Base-by-base conservation (phyloP, 1,140 invertebrate species). In the Neuroterus valhalla region DNA sequence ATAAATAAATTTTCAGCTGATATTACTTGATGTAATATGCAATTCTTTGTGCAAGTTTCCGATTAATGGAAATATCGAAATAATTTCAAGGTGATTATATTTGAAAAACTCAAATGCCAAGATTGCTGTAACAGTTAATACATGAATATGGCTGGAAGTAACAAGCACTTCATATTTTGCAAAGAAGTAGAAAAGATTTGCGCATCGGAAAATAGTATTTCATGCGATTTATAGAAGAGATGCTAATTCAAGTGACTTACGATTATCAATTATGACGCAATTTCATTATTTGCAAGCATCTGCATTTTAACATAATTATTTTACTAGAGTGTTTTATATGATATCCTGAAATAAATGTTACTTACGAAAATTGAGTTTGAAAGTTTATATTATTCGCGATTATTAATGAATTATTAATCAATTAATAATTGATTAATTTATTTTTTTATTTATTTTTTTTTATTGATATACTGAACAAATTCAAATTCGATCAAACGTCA, bases 321-420 rank as follows among this genome's bases (percentile, higher is more conserved):
- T 62, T 62, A 62, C 31, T 62, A 62, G 55, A 62, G 12, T 62
- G 55, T 62, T 74, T 50, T 43, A 74, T 74, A 74, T 74, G 42
- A 72, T 62, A 50, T 72, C 52, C 70, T 68, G 67, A 72, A 76
- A 72, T 72, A 76, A 76, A 76, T 76, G 75, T 76, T 76, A 71
- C 55, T 71, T 72, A 72, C 55, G 66, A 76, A 62, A 71, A 62
- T 62, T 71, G 3, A 2, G 6, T 52, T 43, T 3, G 4, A 38
- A 38, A 38, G 31, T 38, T 38, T 38, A 38, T 38, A 38, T 38
- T 38, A 38, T 38, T 38, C 31, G 31, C 31, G 26, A 26, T 26
- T 26, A 26, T 26, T 26, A 26, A n/a, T n/a, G n/a, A n/a, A n/a
- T n/a, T n/a, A n/a, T n/a, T n/a, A n/a, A n/a, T n/a, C n/a, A n/a